Conservation (phyloP, 2,888 invertebrate genomes). For the Melanophora roralis region DNA sequence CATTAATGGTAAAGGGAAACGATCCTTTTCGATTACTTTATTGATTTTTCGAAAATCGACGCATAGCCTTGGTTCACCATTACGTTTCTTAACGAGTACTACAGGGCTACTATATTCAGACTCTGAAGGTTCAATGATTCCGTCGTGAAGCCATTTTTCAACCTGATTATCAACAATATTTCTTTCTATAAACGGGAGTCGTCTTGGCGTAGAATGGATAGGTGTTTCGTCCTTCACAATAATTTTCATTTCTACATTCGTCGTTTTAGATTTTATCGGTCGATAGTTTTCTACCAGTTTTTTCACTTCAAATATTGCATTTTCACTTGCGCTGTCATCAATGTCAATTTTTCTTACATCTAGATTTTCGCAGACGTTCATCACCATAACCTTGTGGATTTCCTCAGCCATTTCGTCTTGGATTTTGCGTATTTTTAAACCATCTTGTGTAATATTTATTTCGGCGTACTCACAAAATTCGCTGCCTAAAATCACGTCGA, state of each 20-base stretch:
- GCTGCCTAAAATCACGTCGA: slow-evolving; percentile 30
- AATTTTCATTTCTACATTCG: slow-evolving; percentile 50
- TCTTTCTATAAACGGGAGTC: slow-evolving; percentile 32
- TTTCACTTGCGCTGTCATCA: background rate
- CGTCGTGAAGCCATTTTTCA: slow-evolving; percentile 33
- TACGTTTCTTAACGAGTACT: slow-evolving; percentile 66
- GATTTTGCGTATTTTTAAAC: slow-evolving; percentile 25
- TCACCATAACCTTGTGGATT: slow-evolving; percentile 12
- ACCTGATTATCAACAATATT: slow-evolving; percentile 38
- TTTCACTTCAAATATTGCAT: background rate
- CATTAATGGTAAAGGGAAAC: slow-evolving; percentile 51
- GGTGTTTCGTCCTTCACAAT: slow-evolving; percentile 57
- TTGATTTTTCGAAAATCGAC: slow-evolving; percentile 52
- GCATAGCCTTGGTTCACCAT: slow-evolving; percentile 47
- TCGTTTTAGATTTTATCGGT: slow-evolving; percentile 8
- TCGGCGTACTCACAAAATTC: slow-evolving; percentile 26
- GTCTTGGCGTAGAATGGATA: slow-evolving; percentile 33
- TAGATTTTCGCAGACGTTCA: background rate
- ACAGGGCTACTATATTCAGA: slow-evolving; percentile 59
- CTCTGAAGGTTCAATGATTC: slow-evolving; percentile 49
- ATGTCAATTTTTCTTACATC: slow-evolving; percentile 16
- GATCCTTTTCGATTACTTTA: slow-evolving; percentile 45
- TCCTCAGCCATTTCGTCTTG: background rate
- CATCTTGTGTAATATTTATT: slow-evolving; percentile 12
- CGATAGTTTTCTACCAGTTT: slow-evolving; percentile 22